Conservation (phyloP, 2,888 invertebrate genomes). For the Plemyria rubiginata region DNA sequence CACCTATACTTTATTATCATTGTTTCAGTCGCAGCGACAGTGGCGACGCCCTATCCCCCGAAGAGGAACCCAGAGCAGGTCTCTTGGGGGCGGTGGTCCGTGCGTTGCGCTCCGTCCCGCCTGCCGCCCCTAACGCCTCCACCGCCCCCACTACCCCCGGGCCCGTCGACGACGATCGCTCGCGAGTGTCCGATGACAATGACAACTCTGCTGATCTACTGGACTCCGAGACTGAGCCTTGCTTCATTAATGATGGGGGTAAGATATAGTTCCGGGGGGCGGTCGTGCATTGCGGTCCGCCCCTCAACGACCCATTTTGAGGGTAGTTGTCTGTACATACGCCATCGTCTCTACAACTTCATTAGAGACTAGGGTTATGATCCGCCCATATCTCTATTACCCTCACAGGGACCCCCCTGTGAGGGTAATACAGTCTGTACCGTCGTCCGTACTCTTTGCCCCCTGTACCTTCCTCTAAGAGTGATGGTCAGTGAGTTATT, state of each 20-base stretch:
- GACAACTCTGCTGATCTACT: conserved; percentile 91
- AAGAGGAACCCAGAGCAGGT: conserved; percentile 69
- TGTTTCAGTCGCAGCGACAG: conserved; percentile 86
- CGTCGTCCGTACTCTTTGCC: too few species aligned
- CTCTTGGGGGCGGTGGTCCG: conserved; percentile 90
- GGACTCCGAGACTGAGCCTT: conserved; percentile 93
- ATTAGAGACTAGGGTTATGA: too few species aligned
- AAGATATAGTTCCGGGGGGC: conserved; percentile 3
- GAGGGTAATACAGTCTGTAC: too few species aligned
- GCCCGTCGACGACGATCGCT: conserved; percentile 66
- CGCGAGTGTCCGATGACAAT: conserved; percentile 81
- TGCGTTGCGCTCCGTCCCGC: conserved; percentile 71
- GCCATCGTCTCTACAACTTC: too few species aligned
- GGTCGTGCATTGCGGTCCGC: too few species aligned
- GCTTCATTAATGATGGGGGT: conserved; percentile 92
- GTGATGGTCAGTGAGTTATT: too few species aligned
- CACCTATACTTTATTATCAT: background rate
- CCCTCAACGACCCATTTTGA: too few species aligned
- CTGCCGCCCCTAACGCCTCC: conserved; percentile 36
- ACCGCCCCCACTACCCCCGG: conserved; percentile 28
- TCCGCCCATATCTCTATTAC: too few species aligned
- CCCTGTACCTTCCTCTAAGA: too few species aligned
- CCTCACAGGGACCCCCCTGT: too few species aligned
- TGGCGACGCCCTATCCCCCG: conserved; percentile 88
- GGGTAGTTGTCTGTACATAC: too few species aligned